A percentile compares a stretch with the other conserved stretches of the same genome.
Evolutionary conservation across 2,113 vertebrate species (phyloP).

Genomic region (Microtus ochrogaster): DNA sequence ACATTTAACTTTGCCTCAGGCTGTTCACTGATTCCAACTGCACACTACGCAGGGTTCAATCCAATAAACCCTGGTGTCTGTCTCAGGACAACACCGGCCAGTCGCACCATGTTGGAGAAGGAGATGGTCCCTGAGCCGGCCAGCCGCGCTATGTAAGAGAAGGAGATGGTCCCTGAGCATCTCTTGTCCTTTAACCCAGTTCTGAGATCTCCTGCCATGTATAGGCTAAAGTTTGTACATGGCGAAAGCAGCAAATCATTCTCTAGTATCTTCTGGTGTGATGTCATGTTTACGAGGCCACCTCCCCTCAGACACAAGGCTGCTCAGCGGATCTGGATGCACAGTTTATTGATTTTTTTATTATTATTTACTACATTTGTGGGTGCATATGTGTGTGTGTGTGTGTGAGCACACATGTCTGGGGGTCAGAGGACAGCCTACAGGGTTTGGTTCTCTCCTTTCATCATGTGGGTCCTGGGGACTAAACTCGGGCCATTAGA

Average conservation of each 20-base stretch:
- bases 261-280: neutral
- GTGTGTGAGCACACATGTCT: neutral
- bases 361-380: no score
- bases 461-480: neutral
- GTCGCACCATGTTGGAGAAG: neutral
- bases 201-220: neutral
- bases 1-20: constrained; percentile 42
- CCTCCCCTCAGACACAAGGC: neutral
- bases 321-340: no score
- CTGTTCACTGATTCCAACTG: neutral
- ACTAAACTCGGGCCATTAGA: neutral
- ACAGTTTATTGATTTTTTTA: no score
- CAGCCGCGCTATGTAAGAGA: neutral
- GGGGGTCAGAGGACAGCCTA: neutral
- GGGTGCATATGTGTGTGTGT: neutral
- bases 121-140: neutral
- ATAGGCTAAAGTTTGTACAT: neutral
- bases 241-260: neutral
- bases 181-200: neutral
- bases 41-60: neutral
- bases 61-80: neutral
- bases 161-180: neutral
- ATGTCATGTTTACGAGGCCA: neutral
- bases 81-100: neutral
- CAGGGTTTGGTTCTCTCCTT: neutral